Conservation (phyloP, 1,140 invertebrate species). For the Leguminivora glycinivorella region DNA sequence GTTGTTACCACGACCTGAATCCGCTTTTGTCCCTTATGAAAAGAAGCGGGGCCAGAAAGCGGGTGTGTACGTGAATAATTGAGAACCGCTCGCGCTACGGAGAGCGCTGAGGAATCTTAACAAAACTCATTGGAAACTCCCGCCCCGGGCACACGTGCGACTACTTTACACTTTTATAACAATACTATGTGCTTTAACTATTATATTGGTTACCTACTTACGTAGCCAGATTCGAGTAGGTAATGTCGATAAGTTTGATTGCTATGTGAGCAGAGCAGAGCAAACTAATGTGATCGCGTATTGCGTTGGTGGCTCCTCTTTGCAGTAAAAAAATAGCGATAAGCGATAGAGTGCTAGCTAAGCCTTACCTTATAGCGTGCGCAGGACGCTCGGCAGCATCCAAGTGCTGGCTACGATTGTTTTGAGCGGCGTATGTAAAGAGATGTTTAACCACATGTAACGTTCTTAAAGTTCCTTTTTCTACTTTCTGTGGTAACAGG, state of each 20-base stretch:
- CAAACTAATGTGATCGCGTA: too few species aligned
- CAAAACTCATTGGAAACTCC: constrained; percentile 59
- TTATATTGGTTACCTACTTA: not conserved
- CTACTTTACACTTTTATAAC: not conserved
- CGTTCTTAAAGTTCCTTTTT: not conserved
- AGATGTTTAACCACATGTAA: not conserved
- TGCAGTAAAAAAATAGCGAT: too few species aligned
- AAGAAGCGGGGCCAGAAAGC: constrained; percentile 63
- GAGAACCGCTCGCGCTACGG: constrained; percentile 50
- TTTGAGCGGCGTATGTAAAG: not conserved
- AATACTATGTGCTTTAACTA: not conserved
- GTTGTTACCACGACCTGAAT: constrained; percentile 36
- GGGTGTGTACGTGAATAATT: constrained; percentile 72
- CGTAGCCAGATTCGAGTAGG: not conserved
- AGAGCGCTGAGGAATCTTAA: constrained; percentile 58
- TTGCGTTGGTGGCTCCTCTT: too few species aligned
- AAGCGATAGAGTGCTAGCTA: too few species aligned
- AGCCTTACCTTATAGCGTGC: too few species aligned
- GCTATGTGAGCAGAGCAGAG: too few species aligned
- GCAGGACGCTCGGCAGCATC: too few species aligned
- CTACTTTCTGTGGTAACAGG: not conserved
- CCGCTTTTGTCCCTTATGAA: constrained; percentile 50
- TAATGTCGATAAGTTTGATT: not conserved
- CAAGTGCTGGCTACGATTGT: not conserved
- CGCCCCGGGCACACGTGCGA: constrained; percentile 21